Conservation (phyloP, 2,797 vertebrate genomes). For the Bovichtus diacanthus region DNA sequence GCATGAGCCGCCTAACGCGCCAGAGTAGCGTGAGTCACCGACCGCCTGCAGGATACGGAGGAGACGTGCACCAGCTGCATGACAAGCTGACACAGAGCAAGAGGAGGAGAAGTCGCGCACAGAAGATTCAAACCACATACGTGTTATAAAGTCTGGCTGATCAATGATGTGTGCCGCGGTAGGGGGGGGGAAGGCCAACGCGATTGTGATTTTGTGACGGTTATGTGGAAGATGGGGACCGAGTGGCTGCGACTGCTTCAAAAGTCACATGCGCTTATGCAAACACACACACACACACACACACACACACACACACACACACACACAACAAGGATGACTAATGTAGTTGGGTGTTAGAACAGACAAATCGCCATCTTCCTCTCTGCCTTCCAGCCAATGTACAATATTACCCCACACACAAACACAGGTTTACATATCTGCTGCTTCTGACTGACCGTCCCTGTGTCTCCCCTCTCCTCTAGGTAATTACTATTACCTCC, state of each 20-base stretch:
- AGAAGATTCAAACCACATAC: neutral
- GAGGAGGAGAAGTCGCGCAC: neutral
- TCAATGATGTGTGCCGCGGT: too few species aligned
- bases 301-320: neutral
- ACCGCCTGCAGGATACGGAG: slow-evolving; percentile 39
- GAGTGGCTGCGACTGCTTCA: neutral
- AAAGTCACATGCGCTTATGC: neutral
- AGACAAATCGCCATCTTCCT: slow-evolving; percentile 12
- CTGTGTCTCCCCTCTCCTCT: slow-evolving; percentile 50
- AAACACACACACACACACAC: neutral
- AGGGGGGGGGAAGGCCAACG: too few species aligned
- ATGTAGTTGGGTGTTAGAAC: slow-evolving; percentile 16
- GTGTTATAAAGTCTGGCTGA: neutral
- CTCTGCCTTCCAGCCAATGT: neutral
- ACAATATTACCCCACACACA: neutral
- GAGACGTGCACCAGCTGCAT: slow-evolving; percentile 41
- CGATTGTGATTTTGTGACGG: neutral
- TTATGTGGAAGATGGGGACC: neutral
- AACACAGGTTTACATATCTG: slow-evolving; percentile 20
- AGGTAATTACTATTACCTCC: slow-evolving; percentile 94
- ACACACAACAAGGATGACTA: slow-evolving; percentile 18
- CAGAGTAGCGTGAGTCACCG: slow-evolving; percentile 69
- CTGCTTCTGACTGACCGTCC: slow-evolving; percentile 20
- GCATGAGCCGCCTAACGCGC: slow-evolving; percentile 51
- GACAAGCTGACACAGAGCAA: slow-evolving; percentile 43